Base-by-base conservation (phyloP, 1,140 invertebrate genomes). In the Pseudomyrmex pallidus region DNA sequence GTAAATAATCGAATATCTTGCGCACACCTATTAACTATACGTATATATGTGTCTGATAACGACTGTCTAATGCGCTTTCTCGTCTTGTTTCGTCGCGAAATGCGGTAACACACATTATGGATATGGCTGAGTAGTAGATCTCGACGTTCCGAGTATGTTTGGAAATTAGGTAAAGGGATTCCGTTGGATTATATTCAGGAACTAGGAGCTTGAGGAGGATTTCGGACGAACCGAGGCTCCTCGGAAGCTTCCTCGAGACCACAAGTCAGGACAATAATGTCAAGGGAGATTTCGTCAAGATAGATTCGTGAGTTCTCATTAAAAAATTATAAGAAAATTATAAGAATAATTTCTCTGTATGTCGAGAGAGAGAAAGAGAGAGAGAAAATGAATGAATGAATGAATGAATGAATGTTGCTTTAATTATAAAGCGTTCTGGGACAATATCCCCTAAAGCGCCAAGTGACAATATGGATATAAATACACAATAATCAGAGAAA, bases 111-210 rank as follows among this genome's bases (percentile, higher is more conserved):
- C 57, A 17, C 54, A 1, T 13, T 22, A 82, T 62, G 25, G 25
- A 63, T 63, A 73, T 46, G 17, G n/a, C 25, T 15, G 48, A 82
- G 12, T 63, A 74, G 57, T 46, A 25, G 78, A 63, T 74, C 78
- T 64, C 59, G 59, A 74, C 59, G 59, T 82, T 82, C 59, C 78
- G 48, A 82, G 70, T 80, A 70, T 74, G 72, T 74, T 82, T 82
- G 70, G 70, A 70, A 82, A 82, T 82, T 82, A 82, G 78, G 70
- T 82, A 82, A 82, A 82, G 78, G 59, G 78, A 82, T 82, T 82
- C 70, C 70, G 48, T 74, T 74, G 61, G 78, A 82, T 82, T 82
- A 82, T 82, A 82, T 82, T 82, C 59, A n/a, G 20, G 59, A 82
- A 82, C 70, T 82, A 74, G n/a, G 70, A 82, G 70, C 70, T 82